Base-by-base conservation (phyloP, 2,888 invertebrate genomes). In the Priocnemis perturbator region DNA sequence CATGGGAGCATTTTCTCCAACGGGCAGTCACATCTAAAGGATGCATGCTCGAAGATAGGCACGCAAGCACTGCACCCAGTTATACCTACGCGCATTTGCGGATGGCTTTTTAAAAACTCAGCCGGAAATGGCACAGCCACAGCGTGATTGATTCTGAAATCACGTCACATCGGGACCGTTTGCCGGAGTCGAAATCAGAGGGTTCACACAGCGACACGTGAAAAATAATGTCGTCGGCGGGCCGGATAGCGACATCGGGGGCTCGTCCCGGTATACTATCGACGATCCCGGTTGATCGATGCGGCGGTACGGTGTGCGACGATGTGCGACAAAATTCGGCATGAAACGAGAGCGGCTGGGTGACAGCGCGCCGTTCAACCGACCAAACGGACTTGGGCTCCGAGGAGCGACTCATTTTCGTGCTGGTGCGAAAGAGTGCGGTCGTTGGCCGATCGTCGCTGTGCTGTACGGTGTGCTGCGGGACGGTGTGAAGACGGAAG, bases 251-350 rank as follows among this genome's bases (percentile, higher is more conserved):
- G 11, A 37, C 37, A 37, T 37, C 37, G 11, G 37, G 7, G 37
- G 11, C 11, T 50, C n/a, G 17, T 14, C 19, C 73, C 73, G 70
- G 67, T 74, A n/a, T 30, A 21, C 45, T 69, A 76, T 78, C 79
- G 70, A 74, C 61, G 64, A 26, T 53, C 70, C 66, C 78, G 79
- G 77, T 74, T 79, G 74, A 78, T 78, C 78, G 79, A 79, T 77
- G 71, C 52, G 23, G 55, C 50, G 21, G 11, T 20, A 52, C 59
- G 69, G 52, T 62, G 67, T 23, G 69, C 61, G 60, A 66, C 64
- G 60, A 52, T 50, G 55, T 64, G 62, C 65, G 55, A 60, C 50
- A 53, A 47, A 52, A 45, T 60, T 60, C 53, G 45, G 23, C 14
- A 65, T 60, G 60, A 62, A 74, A 69, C 63, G 66, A 37, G 37